phyloP scores from a whole-genome alignment of 2,113 vertebrate species.

The Gila orcuttii region DNA sequence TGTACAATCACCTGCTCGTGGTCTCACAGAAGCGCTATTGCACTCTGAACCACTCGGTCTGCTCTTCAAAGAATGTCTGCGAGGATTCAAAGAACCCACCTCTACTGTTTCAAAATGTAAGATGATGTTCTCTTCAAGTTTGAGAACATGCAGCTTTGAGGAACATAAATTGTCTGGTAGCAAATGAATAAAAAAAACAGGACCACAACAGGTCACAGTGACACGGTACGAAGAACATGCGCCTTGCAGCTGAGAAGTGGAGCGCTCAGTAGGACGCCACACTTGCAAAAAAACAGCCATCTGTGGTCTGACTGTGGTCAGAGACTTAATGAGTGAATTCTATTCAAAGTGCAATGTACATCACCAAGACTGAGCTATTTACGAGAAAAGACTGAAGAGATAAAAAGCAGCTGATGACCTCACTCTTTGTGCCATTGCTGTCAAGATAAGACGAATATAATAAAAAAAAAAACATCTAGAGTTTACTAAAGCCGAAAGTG shows the following conservation, averaged over 20 bases:
- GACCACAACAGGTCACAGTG: constrained; percentile 33
- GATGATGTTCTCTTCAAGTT: not conserved
- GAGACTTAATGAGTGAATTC: constrained; percentile 32
- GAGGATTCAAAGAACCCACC: constrained; percentile 29
- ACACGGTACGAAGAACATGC: constrained; percentile 19
- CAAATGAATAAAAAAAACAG: not conserved
- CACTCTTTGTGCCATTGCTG: not conserved
- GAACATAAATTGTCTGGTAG: not conserved
- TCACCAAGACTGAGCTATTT: constrained; percentile 23
- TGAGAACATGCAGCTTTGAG: not conserved
- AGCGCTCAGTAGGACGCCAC: constrained; percentile 15
- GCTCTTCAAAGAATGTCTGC: constrained; percentile 19
- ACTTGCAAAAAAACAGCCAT: constrained; percentile 15
- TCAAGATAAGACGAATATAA: not conserved
- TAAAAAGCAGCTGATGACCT: constrained; percentile 1
- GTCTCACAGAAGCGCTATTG: constrained; percentile 15
- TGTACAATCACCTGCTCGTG: constrained; percentile 28
- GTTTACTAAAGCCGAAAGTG: not conserved
- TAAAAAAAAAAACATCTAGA: not conserved
- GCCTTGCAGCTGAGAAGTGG: constrained; percentile 24
- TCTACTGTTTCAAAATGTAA: not conserved
- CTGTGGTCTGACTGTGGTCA: constrained; percentile 47
- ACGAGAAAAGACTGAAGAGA: constrained; percentile 47
- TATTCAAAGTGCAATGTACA: constrained; percentile 37
- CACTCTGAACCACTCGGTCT: constrained; percentile 20